Evolutionary conservation across 2,797 vertebrate species (phyloP), one percentile per base, ranked within the genome.

Genomic region (Melanotaenia parkinsoni): DNA sequence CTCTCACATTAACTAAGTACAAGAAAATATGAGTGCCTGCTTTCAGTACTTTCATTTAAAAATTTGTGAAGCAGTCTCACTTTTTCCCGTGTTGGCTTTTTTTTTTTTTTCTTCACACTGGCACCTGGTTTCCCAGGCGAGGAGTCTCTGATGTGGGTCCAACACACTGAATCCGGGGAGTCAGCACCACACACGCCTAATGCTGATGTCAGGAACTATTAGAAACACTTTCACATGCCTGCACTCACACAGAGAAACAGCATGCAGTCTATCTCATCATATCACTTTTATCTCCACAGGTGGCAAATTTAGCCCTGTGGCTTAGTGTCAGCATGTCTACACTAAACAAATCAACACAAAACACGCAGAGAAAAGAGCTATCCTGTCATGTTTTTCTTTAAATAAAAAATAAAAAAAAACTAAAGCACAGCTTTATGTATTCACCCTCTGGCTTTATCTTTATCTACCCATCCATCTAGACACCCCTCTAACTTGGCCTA

Each of bases 201-300:
- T 83, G 86, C 90, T 92, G 90, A 90, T 89, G 87, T 89, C 83
- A 86, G 88, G 81, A 81, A 79, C 74, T 77, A 70, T 78, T 80
- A 72, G 64, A 77, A 58, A 74, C 64, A 68, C 43, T 72, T 72
- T 63, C 67, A 76, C 66, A 79, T 58, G 64, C 63, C 56, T 67
- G 35, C 53, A 70, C 66, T 61, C 57, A 54, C 60, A 63, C 53
- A 50, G 40, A 60, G 47, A 53, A 37, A 32, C 63, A 56, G 51
- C 58, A 67, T 16, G 24, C 76, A 26, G 70, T 74, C 75, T 50
- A 86, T 81, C 86, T 87, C 79, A 89, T 91, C 83, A 86, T 87
- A 87, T 91, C 85, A 79, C 81, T 88, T 90, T 77, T 79, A 87
- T 90, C 88, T 84, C 90, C 82, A 89, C 90, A 91, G 91, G 90